A percentile compares a stretch with the other conserved stretches of the same genome.
Evolutionary conservation across 2,888 invertebrate genomes (phyloP).

Genomic region (Alcis repandata): DNA sequence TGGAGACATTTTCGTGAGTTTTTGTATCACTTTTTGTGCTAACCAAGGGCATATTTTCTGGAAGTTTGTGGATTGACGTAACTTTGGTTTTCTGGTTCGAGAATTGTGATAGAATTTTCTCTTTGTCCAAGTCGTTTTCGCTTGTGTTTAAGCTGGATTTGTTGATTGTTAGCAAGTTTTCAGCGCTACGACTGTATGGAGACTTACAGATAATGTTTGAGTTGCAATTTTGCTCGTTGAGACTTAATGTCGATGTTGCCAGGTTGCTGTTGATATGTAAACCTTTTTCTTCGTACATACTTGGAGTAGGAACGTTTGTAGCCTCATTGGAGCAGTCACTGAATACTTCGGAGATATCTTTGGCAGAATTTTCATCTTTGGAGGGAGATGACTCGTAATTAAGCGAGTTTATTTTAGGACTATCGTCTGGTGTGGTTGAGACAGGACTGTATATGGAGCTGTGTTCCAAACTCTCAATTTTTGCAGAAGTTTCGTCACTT

Average conservation of each 20-base stretch:
- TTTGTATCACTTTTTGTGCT: slow-evolving; percentile 42
- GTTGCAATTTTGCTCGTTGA: slow-evolving; percentile 60
- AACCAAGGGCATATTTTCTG: slow-evolving; percentile 31
- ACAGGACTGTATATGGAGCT: slow-evolving; percentile 52
- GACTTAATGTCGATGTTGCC: slow-evolving; percentile 69
- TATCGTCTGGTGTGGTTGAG: slow-evolving; percentile 55
- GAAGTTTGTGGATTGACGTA: slow-evolving; percentile 69
- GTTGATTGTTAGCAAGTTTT: slow-evolving; percentile 65
- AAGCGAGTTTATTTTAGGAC: slow-evolving; percentile 45
- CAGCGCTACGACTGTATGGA: slow-evolving; percentile 71
- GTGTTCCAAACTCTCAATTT: slow-evolving; percentile 41
- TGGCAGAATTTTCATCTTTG: slow-evolving; percentile 47
- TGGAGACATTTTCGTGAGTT: slow-evolving; percentile 60
- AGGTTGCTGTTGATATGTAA: slow-evolving; percentile 52
- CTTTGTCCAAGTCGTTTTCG: slow-evolving; percentile 64
- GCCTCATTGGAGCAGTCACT: slow-evolving; percentile 33
- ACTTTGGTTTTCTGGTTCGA: slow-evolving; percentile 69
- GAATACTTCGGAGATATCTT: slow-evolving; percentile 44
- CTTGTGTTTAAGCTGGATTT: slow-evolving; percentile 47
- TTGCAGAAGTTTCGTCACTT: slow-evolving; percentile 13
- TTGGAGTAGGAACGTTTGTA: slow-evolving; percentile 25
- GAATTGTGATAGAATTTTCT: slow-evolving; percentile 72
- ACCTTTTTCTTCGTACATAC: slow-evolving; percentile 16
- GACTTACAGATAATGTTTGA: slow-evolving; percentile 58
- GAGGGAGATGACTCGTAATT: slow-evolving; percentile 44